phyloP scores from a whole-genome alignment of 2,113 vertebrate genomes.

The Centropristis striata region DNA sequence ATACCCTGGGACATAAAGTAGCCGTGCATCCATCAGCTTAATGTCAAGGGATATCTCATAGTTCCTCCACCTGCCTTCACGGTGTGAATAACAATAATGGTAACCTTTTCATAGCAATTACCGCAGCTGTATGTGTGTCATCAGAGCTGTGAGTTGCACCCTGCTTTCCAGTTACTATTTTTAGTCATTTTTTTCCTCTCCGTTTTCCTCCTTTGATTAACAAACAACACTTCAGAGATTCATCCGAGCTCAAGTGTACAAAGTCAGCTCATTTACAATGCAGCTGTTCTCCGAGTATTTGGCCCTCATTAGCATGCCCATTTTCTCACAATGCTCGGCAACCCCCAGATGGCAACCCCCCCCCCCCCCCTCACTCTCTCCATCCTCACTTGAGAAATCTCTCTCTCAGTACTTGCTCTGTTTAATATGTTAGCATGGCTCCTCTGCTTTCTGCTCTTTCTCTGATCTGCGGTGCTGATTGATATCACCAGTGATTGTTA shows the following conservation, averaged over 20 bases:
- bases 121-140: slow-evolving; percentile 29
- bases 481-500: slow-evolving; percentile 75
- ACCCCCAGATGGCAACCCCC: slow-evolving; percentile 50
- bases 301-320: slow-evolving; percentile 73
- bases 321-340: slow-evolving; percentile 64
- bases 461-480: slow-evolving; percentile 73
- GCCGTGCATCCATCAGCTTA: slow-evolving; percentile 43
- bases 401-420: slow-evolving; percentile 43
- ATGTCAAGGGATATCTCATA: slow-evolving; percentile 37
- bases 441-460: slow-evolving; percentile 46
- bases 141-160: slow-evolving; percentile 11
- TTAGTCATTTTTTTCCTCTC: slow-evolving; percentile 42
- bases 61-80: slow-evolving; percentile 34
- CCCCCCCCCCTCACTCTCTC: neutral
- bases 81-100: slow-evolving; percentile 57
- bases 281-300: slow-evolving; percentile 53
- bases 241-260: slow-evolving; percentile 34
- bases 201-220: slow-evolving; percentile 59
- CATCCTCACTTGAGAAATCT: slow-evolving; percentile 54
- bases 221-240: slow-evolving; percentile 62
- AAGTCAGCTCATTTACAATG: slow-evolving; percentile 69
- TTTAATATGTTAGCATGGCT: slow-evolving; percentile 67
- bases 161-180: slow-evolving; percentile 54
- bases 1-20: slow-evolving; percentile 35
- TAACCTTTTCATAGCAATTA: slow-evolving; percentile 62